Evolutionary conservation across 2,113 vertebrate genomes (phyloP).

Genomic region (Perognathus longimembris): DNA sequence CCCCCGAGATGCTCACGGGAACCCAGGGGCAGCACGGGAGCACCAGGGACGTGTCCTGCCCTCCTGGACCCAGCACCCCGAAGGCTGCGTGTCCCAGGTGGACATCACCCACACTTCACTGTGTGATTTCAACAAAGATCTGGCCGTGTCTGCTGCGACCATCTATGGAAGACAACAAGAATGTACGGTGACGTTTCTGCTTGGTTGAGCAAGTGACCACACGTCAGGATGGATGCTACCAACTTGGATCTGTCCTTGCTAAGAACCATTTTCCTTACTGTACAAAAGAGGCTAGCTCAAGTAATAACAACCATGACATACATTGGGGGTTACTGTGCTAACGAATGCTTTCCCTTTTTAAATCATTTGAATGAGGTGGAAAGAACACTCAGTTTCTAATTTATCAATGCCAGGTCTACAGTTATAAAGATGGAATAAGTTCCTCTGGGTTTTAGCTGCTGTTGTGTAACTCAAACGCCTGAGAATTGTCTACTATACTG

Average conservation of each 20-base stretch:
- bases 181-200: neutral
- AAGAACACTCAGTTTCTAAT: neutral
- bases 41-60: neutral
- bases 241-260: neutral
- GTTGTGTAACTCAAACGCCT: accelerated
- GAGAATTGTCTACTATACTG: neutral
- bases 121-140: neutral
- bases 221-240: neutral
- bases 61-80: neutral
- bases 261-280: neutral
- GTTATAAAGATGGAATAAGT: neutral
- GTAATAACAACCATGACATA: neutral
- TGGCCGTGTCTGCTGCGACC: neutral
- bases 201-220: neutral
- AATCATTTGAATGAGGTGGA: neutral
- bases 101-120: neutral
- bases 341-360: constrained; percentile 6
- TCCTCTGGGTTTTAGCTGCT: neutral
- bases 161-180: neutral
- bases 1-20: neutral
- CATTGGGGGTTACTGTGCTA: neutral
- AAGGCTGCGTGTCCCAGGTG: neutral
- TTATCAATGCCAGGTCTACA: neutral
- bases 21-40: neutral
- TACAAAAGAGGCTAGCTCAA: neutral